Conservation (phyloP, 1,140 invertebrate genomes). For the Pogonomyrmex californicus region DNA sequence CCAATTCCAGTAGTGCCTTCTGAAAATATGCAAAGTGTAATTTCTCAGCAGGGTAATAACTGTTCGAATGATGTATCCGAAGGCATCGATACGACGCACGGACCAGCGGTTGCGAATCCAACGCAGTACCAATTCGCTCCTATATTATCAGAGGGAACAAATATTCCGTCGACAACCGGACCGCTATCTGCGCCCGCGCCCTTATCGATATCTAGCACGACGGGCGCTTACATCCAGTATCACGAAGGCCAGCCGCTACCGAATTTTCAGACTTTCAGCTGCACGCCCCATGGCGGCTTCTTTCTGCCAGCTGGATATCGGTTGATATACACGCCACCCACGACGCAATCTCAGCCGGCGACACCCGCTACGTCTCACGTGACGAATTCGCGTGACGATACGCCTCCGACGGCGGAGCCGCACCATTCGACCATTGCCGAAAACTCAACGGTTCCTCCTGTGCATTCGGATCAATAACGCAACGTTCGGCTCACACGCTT, state of each 20-base stretch:
- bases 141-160: conserved; percentile 78
- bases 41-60: conserved; percentile 68
- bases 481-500: conserved; percentile 63
- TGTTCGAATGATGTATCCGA: conserved; percentile 71
- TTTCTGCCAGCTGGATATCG: conserved; percentile 84
- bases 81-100: conserved; percentile 72
- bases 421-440: conserved; percentile 73
- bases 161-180: conserved; percentile 68
- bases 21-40: conserved; percentile 81
- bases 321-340: conserved; percentile 83
- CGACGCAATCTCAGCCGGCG: conserved; percentile 81
- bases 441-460: conserved; percentile 56
- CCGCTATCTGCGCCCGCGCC: conserved; percentile 68
- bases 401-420: conserved; percentile 81
- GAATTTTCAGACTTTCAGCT: conserved; percentile 82
- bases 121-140: conserved; percentile 82
- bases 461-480: conserved; percentile 77
- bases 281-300: conserved; percentile 82
- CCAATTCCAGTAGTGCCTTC: conserved; percentile 85
- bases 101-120: conserved; percentile 69
- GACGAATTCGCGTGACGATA: conserved; percentile 82
- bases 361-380: conserved; percentile 83
- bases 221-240: conserved; percentile 80
- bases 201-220: conserved; percentile 72
- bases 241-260: conserved; percentile 79